Percentiles rank a stretch among this genome's conserved stretches.
phyloP scores from a whole-genome alignment of 1,140 invertebrate species.

The Penaeus chinensis region DNA sequence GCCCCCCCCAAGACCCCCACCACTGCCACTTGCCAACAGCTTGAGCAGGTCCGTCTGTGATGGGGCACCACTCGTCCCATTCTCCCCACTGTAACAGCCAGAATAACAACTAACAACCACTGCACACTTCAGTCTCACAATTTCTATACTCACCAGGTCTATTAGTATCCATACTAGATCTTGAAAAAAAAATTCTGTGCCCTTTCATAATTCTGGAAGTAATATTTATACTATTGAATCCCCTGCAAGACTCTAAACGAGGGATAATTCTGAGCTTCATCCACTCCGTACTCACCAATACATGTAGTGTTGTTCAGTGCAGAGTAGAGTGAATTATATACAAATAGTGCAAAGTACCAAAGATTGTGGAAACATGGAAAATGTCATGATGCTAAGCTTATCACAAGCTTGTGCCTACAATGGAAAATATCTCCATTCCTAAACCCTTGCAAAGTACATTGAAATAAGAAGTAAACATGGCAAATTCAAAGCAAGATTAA shows the following conservation, averaged over 20 bases:
- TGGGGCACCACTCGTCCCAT: slow-evolving; percentile 63
- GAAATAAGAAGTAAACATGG: slow-evolving; percentile 60
- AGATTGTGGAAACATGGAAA: slow-evolving; percentile 62
- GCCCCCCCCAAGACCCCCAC: slow-evolving; percentile 55
- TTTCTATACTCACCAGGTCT: slow-evolving; percentile 44
- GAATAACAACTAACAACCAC: slow-evolving; percentile 62
- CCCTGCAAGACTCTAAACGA: slow-evolving; percentile 22
- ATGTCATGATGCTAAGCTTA: slow-evolving; percentile 64
- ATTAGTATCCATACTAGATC: slow-evolving; percentile 36
- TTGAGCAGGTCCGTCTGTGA: slow-evolving; percentile 64
- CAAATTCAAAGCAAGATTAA: slow-evolving; percentile 61
- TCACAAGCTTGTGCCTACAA: slow-evolving; percentile 63
- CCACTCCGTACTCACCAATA: slow-evolving; percentile 59
- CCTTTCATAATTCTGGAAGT: slow-evolving; percentile 10
- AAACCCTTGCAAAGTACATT: slow-evolving; percentile 59
- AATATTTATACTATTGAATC: slow-evolving; percentile 25
- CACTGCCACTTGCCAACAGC: slow-evolving; percentile 59
- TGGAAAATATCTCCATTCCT: slow-evolving; percentile 61
- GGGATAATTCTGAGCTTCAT: slow-evolving; percentile 37
- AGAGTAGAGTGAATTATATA: slow-evolving; percentile 61
- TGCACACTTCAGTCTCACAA: slow-evolving; percentile 44
- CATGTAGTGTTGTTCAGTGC: slow-evolving; percentile 51
- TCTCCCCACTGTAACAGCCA: slow-evolving; percentile 64
- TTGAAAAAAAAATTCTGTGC: slow-evolving; percentile 26
- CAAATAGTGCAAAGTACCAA: slow-evolving; percentile 62